phyloP scores from a whole-genome alignment of 2,113 vertebrate genomes.

The Phyllostomus discolor region DNA sequence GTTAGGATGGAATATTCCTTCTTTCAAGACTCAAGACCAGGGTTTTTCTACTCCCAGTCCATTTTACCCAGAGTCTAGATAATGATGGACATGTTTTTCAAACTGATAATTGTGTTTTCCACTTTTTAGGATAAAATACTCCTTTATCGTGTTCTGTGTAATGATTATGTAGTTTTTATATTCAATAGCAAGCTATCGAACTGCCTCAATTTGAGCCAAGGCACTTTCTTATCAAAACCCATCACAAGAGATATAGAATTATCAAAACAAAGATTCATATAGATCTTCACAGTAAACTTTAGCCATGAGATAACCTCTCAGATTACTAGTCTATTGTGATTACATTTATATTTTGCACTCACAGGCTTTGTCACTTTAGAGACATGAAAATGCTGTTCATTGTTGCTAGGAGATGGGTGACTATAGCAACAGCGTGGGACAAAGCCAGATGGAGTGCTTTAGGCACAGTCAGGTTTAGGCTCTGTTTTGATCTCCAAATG shows the following conservation, averaged over 20 bases:
- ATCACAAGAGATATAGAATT: not conserved
- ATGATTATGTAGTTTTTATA: not conserved
- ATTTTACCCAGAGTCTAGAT: not conserved
- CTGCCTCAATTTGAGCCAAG: constrained; percentile 5
- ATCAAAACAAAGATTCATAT: not conserved
- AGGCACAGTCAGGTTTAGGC: constrained; percentile 27
- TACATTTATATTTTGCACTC: constrained; percentile 16
- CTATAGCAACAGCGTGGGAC: constrained; percentile 70
- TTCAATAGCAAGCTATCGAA: not conserved
- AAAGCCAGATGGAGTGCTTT: constrained; percentile 55
- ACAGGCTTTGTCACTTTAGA: constrained; percentile 46
- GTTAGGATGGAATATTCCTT: constrained; percentile 22
- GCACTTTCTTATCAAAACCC: not conserved
- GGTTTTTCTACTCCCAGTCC: not conserved
- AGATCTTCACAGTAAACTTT: not conserved
- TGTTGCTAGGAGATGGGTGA: constrained; percentile 75
- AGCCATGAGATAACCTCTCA: not conserved
- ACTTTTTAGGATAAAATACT: constrained; percentile 15
- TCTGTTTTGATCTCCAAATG: constrained; percentile 61
- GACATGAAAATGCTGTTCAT: constrained; percentile 44
- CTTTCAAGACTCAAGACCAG: not conserved
- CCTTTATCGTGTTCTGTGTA: not conserved
- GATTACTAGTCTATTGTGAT: constrained; percentile 15
- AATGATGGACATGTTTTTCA: not conserved
- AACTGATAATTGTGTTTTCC: not conserved